These are phyloP conservation scores for Drosophila ercepeae DNA, from an alignment of 1,140 invertebrate species.

Conservation along the genomic window DNA sequence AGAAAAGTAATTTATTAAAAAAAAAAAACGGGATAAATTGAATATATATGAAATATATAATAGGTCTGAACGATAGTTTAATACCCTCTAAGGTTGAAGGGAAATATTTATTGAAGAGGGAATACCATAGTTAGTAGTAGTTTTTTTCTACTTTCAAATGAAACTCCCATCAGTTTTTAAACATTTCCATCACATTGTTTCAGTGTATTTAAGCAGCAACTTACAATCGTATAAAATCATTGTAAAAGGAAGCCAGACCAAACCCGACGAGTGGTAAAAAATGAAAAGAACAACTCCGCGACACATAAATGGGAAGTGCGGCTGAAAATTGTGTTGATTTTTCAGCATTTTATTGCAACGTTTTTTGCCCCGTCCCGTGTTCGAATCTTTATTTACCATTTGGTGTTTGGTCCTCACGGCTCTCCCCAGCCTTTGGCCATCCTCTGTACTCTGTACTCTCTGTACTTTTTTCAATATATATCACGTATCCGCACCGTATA, in stretches of 20 bases:
- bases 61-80: not conserved
- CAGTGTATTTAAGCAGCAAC: not conserved
- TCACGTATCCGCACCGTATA: not conserved
- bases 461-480: not conserved
- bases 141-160: too few relatives aligned
- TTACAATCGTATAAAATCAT: not conserved
- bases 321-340: slow-evolving; percentile 53
- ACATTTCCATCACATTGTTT: too few relatives aligned
- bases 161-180: too few relatives aligned
- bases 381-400: slow-evolving; percentile 23
- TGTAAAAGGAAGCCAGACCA: not conserved
- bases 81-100: not conserved
- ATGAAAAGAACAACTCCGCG: slow-evolving; percentile 12
- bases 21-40: not conserved
- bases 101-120: too few relatives aligned
- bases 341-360: slow-evolving; percentile 37
- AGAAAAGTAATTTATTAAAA: slow-evolving; percentile 28
- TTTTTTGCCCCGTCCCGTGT: not conserved
- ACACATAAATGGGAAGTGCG: slow-evolving; percentile 20
- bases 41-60: not conserved
- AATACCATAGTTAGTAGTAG: too few relatives aligned
- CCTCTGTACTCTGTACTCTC: too few relatives aligned
- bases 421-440: not conserved
- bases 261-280: not conserved
- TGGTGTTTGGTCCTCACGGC: not conserved